These are phyloP conservation scores for Ammospiza nelsoni DNA, from an alignment of 2,113 vertebrate species.

Conservation along the genomic window DNA sequence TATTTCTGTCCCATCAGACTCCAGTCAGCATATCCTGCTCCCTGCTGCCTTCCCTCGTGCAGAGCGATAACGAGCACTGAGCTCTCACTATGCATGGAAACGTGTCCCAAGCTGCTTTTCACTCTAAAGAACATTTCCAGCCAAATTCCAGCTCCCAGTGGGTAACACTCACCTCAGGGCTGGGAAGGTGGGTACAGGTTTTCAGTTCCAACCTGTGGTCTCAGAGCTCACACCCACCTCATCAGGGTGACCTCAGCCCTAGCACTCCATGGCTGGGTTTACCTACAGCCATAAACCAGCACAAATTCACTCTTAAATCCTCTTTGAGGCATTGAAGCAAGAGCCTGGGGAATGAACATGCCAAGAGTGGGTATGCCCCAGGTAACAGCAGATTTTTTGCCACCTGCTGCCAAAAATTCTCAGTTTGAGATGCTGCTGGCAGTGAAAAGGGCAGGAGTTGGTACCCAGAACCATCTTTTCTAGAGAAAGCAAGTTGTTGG, in stretches of 20 bases:
- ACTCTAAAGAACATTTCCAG: rapidly evolving
- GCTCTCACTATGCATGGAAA: rapidly evolving
- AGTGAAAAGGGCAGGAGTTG: neutral
- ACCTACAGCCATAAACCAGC: neutral
- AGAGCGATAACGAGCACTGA: neutral
- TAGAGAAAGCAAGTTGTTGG: neutral
- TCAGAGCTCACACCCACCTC: neutral
- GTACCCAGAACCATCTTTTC: neutral
- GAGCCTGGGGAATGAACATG: neutral
- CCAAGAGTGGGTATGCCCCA: rapidly evolving
- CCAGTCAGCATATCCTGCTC: rapidly evolving
- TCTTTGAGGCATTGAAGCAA: neutral
- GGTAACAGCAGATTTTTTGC: neutral
- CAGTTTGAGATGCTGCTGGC: neutral
- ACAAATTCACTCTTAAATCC: neutral
- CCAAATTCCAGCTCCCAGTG: neutral
- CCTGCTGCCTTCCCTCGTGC: neutral
- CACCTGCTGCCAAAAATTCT: neutral
- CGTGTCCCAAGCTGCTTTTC: rapidly evolving
- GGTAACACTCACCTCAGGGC: neutral
- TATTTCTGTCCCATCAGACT: neutral
- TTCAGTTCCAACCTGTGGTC: neutral
- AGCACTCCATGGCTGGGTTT: neutral
- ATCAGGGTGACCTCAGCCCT: neutral
- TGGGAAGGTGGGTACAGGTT: neutral